Conservation (phyloP, 2,797 vertebrate species). For the Galago senegalensis region DNA sequence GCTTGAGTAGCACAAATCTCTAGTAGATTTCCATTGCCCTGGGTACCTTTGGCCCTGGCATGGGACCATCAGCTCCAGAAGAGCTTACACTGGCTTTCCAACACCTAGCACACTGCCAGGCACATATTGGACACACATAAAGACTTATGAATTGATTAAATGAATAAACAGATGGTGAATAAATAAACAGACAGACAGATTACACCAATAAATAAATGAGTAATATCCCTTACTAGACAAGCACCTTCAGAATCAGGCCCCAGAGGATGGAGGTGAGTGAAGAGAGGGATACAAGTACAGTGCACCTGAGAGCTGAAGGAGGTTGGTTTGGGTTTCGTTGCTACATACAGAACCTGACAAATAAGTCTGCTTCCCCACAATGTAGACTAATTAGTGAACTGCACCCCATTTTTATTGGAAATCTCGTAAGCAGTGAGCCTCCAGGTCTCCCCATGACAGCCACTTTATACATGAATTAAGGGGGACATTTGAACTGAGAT, state of each 20-base stretch:
- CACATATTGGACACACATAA: background rate
- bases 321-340: background rate
- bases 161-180: background rate
- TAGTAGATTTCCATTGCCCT: background rate
- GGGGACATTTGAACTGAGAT: background rate
- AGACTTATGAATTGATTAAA: background rate
- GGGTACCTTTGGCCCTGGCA: background rate
- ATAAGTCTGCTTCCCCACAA: background rate
- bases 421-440: background rate
- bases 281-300: background rate
- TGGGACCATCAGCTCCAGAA: background rate
- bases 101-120: background rate
- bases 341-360: background rate
- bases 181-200: background rate
- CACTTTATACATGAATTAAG: background rate
- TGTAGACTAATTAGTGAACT: background rate
- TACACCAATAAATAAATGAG: background rate
- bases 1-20: too few relatives aligned
- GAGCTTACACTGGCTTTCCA: background rate
- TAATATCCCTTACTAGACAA: background rate
- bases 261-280: background rate
- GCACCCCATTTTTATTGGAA: background rate
- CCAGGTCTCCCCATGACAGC: background rate
- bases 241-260: background rate
- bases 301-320: background rate